Conservation (phyloP, 2,113 vertebrate species). For the Ictidomys tridecemlineatus region DNA sequence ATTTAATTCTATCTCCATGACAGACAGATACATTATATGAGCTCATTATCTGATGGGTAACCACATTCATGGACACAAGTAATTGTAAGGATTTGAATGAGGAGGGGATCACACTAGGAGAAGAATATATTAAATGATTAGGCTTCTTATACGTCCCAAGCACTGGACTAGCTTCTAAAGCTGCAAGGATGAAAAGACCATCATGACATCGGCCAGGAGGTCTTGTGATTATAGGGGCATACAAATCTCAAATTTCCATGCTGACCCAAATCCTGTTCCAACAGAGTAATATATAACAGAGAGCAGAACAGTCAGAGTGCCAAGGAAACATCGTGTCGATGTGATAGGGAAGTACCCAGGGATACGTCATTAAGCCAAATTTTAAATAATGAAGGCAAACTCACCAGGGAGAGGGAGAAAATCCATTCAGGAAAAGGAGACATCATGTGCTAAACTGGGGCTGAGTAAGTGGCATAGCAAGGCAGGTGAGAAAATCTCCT, state of each 20-base stretch:
- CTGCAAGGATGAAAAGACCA: neutral
- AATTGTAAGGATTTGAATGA: conserved; percentile 2
- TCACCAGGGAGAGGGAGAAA: neutral
- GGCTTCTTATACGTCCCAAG: neutral
- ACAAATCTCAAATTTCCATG: neutral
- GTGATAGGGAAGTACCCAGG: neutral
- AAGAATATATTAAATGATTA: neutral
- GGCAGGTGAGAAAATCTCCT: neutral
- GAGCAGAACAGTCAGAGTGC: neutral
- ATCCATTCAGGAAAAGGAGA: neutral
- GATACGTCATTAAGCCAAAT: neutral
- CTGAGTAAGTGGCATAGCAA: neutral
- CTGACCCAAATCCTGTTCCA: neutral
- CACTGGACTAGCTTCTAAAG: neutral
- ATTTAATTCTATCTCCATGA: neutral
- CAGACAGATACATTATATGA: conserved; percentile 8
- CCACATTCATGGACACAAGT: neutral
- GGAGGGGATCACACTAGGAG: neutral
- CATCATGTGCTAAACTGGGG: too few relatives aligned
- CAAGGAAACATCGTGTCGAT: neutral
- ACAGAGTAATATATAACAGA: neutral
- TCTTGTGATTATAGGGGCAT: neutral
- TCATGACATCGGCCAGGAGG: neutral
- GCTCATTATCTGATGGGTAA: conserved; percentile 1
- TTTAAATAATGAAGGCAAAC: neutral